These are phyloP conservation scores for Archaeoteleia sp. DNA, from an alignment of 2,888 invertebrate species.

Conservation along the genomic window DNA sequence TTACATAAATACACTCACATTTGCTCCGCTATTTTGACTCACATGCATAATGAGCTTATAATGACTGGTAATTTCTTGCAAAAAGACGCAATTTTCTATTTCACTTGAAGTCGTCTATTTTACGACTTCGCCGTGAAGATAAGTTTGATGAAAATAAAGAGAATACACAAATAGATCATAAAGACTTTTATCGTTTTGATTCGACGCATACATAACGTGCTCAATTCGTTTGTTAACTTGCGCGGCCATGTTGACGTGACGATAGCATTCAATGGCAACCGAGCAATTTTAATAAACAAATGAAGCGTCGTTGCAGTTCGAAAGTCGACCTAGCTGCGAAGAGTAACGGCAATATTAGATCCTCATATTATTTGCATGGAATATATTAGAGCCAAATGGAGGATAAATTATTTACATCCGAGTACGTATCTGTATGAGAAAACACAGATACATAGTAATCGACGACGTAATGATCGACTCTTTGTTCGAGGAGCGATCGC, in stretches of 20 bases:
- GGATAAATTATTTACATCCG: slow-evolving; percentile 4
- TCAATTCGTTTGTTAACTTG: too few species aligned
- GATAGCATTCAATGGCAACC: neutral
- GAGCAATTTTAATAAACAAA: neutral
- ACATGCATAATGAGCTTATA: slow-evolving; percentile 63
- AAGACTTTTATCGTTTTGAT: too few species aligned
- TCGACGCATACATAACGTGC: too few species aligned
- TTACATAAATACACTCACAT: slow-evolving; percentile 49
- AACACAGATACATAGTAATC: neutral
- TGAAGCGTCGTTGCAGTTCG: neutral
- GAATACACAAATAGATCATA: too few species aligned
- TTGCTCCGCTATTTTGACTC: slow-evolving; percentile 52
- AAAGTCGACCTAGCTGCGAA: too few species aligned
- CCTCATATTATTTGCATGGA: neutral
- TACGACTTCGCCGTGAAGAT: too few species aligned
- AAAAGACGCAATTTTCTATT: slow-evolving; percentile 48
- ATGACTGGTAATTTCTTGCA: slow-evolving; percentile 58
- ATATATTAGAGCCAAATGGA: slow-evolving; percentile 1
- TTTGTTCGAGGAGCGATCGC: neutral
- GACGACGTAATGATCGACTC: neutral
- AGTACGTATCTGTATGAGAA: too few species aligned
- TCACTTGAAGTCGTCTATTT: slow-evolving; percentile 32
- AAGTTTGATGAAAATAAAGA: too few species aligned
- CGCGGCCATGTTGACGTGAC: neutral
- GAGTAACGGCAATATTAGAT: neutral